Evolutionary conservation across 2,888 invertebrate species (phyloP).

Genomic region (Aphidoletes aphidimyza): DNA sequence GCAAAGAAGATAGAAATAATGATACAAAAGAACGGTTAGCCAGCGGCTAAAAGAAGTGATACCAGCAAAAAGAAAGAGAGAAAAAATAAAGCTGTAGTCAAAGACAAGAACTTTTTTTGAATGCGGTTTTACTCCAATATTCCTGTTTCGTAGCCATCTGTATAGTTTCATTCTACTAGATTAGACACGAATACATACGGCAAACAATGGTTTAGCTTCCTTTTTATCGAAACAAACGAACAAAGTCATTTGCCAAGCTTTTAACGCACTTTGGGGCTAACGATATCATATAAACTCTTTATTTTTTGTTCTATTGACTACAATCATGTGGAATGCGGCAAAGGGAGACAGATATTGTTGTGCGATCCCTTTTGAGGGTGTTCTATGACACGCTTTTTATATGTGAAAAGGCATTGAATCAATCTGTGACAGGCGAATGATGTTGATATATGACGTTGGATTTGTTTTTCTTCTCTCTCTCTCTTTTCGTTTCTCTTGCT

Average conservation of each 20-base stretch:
- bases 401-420: neutral
- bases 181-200: neutral
- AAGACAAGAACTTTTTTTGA: neutral
- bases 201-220: neutral
- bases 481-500: too few relatives aligned
- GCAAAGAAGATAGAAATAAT: neutral
- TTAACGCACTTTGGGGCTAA: conserved; percentile 3
- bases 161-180: neutral
- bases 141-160: neutral
- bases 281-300: conserved; percentile 27
- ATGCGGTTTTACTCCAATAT: neutral
- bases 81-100: neutral
- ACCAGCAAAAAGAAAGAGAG: neutral
- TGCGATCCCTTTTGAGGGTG: neutral
- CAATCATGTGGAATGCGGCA: too few relatives aligned
- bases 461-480: too few relatives aligned
- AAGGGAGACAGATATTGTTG: neutral
- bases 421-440: neutral
- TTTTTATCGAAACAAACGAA: neutral
- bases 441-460: conserved; percentile 8
- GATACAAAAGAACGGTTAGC: neutral
- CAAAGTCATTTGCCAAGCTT: conserved; percentile 8
- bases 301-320: neutral
- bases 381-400: neutral
- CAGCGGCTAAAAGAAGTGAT: neutral